Evolutionary conservation across 2,888 invertebrate species (phyloP).

Genomic region (Lithophane ornitopus): DNA sequence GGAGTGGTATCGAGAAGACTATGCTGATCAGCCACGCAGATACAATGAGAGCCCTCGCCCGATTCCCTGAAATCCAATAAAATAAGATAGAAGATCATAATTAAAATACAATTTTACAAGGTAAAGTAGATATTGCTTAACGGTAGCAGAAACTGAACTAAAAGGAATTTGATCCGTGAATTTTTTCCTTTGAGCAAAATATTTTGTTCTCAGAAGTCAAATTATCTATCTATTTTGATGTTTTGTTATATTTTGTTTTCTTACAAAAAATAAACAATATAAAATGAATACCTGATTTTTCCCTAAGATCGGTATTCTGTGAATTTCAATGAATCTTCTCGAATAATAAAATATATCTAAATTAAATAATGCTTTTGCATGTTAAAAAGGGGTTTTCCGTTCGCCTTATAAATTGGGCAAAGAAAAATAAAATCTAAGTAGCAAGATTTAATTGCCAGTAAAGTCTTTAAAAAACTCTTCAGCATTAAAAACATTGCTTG

Average conservation of each 20-base stretch:
- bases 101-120: slow-evolving; percentile 5
- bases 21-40: slow-evolving; percentile 96
- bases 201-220: not conserved
- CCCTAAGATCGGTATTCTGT: not conserved
- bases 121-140: slow-evolving; percentile 7
- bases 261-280: slow-evolving; percentile 4
- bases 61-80: slow-evolving; percentile 92
- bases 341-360: not conserved
- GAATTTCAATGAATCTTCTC: not conserved
- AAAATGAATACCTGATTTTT: not conserved
- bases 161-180: slow-evolving; percentile 5
- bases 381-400: not conserved
- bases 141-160: not conserved
- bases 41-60: slow-evolving; percentile 94
- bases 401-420: not conserved
- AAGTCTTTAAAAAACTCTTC: not conserved
- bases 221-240: not conserved
- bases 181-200: not conserved
- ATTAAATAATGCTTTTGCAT: not conserved
- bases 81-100: slow-evolving; percentile 8
- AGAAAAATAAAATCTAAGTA: slow-evolving; percentile 25
- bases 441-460: slow-evolving; percentile 32
- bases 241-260: not conserved
- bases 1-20: slow-evolving; percentile 95
- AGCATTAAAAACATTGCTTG: slow-evolving; percentile 12